A percentile compares a stretch with the other conserved stretches of the same genome.
These are phyloP conservation scores for Drosophila kurseongensis DNA, from an alignment of 1,140 invertebrate species.

Conservation along the genomic window DNA sequence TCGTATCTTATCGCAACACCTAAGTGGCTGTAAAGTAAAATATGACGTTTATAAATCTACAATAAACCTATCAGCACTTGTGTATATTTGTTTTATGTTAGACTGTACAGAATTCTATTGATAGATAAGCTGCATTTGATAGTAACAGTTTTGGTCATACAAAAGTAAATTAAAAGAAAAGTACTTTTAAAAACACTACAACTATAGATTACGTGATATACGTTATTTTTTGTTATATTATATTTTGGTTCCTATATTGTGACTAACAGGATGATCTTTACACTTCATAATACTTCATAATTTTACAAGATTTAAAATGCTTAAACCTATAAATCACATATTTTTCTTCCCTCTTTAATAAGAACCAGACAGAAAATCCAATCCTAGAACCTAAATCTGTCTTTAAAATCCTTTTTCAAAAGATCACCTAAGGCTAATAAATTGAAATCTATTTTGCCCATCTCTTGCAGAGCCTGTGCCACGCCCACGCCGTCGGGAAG, in stretches of 20 bases:
- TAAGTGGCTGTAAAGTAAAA: constrained; percentile 8
- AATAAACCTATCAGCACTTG: constrained; percentile 8
- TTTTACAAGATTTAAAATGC: too few relatives aligned
- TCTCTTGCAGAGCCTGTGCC: constrained; percentile 86
- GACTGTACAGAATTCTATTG: neutral
- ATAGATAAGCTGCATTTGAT: neutral
- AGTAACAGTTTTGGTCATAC: neutral
- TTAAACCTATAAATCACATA: too few relatives aligned
- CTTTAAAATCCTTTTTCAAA: neutral
- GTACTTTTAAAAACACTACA: too few relatives aligned
- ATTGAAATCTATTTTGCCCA: neutral
- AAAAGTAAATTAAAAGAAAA: too few relatives aligned
- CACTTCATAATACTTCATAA: too few relatives aligned
- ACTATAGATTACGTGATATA: too few relatives aligned
- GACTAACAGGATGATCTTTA: too few relatives aligned
- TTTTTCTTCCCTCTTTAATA: too few relatives aligned
- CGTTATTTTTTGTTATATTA: too few relatives aligned
- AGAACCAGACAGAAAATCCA: too few relatives aligned
- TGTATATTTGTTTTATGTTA: neutral
- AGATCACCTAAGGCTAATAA: neutral
- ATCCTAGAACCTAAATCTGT: too few relatives aligned
- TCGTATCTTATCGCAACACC: constrained; percentile 28
- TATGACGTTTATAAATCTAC: neutral
- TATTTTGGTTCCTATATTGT: too few relatives aligned
- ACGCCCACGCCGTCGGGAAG: constrained; percentile 62